Conservation (phyloP, 2,888 invertebrate genomes). For the Stenichneumon culpator region DNA sequence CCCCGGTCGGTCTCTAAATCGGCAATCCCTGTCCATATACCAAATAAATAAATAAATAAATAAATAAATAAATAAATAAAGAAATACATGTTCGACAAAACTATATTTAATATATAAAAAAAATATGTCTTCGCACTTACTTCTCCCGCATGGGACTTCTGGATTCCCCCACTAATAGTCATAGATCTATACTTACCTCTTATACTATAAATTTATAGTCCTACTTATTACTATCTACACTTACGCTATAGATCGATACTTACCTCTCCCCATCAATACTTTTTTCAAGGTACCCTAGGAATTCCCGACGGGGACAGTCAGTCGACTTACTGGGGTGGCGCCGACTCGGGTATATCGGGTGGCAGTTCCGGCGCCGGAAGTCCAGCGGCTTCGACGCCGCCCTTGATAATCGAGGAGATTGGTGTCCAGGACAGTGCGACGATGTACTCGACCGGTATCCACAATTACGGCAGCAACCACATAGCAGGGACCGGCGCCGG, state of each 20-base stretch:
- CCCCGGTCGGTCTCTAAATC: too few relatives aligned
- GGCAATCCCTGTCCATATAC: too few relatives aligned
- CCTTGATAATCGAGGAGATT: constrained; percentile 82
- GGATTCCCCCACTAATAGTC: too few relatives aligned
- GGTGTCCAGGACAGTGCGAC: constrained; percentile 78
- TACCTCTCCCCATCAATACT: background rate
- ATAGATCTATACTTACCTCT: background rate
- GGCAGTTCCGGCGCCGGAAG: constrained; percentile 83
- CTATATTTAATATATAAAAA: too few relatives aligned
- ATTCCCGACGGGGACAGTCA: constrained; percentile 80
- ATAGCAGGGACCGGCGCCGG: constrained; percentile 34
- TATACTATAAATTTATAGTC: too few relatives aligned
- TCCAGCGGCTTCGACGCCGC: constrained; percentile 83
- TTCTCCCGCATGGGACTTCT: too few relatives aligned
- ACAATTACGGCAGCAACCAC: constrained; percentile 73
- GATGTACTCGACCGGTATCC: constrained; percentile 75
- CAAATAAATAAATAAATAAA: too few relatives aligned
- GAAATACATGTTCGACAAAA: too few relatives aligned
- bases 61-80: too few relatives aligned
- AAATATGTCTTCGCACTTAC: too few relatives aligned
- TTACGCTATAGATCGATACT: background rate
- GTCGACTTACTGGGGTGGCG: constrained; percentile 82
- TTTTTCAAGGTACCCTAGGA: constrained; percentile 72
- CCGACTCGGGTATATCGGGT: constrained; percentile 83
- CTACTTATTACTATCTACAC: too few relatives aligned